A percentile compares a stretch with the other conserved stretches of the same genome.
Conservation (phyloP, 2,113 vertebrate species). For the Arothron firmamentum region DNA sequence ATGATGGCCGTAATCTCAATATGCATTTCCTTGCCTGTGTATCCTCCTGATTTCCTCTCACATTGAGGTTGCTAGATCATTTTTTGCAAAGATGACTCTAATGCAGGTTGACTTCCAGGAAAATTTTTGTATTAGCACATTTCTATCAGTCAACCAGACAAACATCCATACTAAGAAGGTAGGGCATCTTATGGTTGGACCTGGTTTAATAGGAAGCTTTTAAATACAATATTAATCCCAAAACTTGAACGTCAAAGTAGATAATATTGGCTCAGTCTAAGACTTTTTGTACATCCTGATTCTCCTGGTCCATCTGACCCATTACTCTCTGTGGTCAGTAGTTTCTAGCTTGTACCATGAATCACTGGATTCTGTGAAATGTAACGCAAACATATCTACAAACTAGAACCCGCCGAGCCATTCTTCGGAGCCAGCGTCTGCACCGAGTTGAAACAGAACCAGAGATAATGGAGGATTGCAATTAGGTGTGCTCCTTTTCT, state of each 20-base stretch:
- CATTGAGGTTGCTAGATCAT: too few relatives aligned
- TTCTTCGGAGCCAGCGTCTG: constrained; percentile 35
- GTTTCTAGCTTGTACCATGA: constrained; percentile 20
- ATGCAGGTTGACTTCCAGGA: too few relatives aligned
- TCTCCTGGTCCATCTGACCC: neutral
- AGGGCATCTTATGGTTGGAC: too few relatives aligned
- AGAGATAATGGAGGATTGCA: constrained; percentile 55
- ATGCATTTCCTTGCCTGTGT: too few relatives aligned
- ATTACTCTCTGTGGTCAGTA: constrained; percentile 29
- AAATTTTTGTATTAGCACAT: too few relatives aligned
- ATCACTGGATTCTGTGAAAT: constrained; percentile 10
- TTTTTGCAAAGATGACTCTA: too few relatives aligned
- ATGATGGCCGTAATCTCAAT: too few relatives aligned
- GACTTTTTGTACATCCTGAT: too few relatives aligned
- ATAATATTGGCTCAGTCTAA: constrained; percentile 1
- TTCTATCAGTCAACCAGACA: constrained; percentile 17
- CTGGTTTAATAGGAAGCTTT: constrained; percentile 23
- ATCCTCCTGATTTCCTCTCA: too few relatives aligned
- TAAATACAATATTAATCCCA: constrained; percentile 14
- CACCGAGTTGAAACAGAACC: constrained; percentile 47
- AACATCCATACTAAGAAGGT: constrained; percentile 13
- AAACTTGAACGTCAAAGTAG: constrained; percentile 2
- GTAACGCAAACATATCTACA: constrained; percentile 36
- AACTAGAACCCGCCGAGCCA: constrained; percentile 36
- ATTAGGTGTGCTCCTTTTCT: constrained; percentile 39